These are phyloP conservation scores for Lithobates pipiens DNA, from an alignment of 2,797 vertebrate genomes.

Conservation along the genomic window DNA sequence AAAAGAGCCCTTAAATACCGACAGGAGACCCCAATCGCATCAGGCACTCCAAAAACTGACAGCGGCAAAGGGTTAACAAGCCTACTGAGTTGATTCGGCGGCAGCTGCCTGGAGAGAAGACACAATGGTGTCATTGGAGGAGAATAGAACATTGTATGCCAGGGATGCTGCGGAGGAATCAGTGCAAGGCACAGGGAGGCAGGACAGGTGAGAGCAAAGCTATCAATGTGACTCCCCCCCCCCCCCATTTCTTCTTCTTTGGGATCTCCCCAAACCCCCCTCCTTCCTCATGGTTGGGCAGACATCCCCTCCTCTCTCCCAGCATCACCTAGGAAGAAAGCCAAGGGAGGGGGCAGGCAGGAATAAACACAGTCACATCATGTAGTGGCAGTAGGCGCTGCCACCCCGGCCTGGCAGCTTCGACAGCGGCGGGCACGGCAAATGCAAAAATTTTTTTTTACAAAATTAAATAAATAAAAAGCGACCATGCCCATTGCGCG, in stretches of 20 bases:
- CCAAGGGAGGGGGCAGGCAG: not conserved
- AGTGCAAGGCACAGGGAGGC: no score
- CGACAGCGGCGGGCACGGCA: not conserved
- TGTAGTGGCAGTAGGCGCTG: not conserved
- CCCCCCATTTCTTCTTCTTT: not conserved
- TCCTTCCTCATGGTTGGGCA: conserved; percentile 45
- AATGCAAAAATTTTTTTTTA: not conserved
- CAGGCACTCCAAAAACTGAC: no score
- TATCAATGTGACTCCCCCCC: conserved; percentile 32
- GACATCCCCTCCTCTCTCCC: conserved; percentile 60
- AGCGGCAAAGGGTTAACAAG: no score
- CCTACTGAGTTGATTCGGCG: no score
- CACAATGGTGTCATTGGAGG: not conserved
- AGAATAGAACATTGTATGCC: not conserved
- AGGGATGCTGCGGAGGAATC: not conserved
- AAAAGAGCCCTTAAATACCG: no score
- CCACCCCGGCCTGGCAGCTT: not conserved
- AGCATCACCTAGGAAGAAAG: conserved; percentile 55
- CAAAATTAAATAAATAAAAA: not conserved
- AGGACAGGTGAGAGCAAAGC: not conserved
- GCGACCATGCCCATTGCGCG: conserved; percentile 12
- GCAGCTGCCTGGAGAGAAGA: not conserved
- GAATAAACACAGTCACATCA: conserved; percentile 39
- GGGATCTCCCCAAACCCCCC: conserved; percentile 39
- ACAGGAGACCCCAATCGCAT: no score